These are phyloP conservation scores for Neotoxoptera formosana DNA, from an alignment of 1,140 invertebrate genomes.

Conservation along the genomic window DNA sequence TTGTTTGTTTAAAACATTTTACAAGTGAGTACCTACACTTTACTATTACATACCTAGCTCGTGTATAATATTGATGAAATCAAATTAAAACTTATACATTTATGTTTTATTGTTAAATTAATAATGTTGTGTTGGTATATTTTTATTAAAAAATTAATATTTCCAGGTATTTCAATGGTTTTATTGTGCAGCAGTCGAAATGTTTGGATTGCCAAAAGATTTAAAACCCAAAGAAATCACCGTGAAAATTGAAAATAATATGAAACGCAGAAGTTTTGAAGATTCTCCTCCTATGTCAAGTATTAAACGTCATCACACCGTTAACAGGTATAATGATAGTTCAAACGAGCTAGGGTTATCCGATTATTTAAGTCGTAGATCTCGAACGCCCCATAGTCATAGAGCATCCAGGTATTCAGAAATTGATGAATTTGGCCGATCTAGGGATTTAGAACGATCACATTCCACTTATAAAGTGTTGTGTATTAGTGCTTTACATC, in stretches of 20 bases:
- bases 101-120: neutral
- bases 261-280: conserved; percentile 83
- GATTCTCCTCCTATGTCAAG: conserved; percentile 78
- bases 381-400: conserved; percentile 70
- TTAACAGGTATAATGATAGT: conserved; percentile 83
- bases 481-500: conserved; percentile 90
- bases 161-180: conserved; percentile 38
- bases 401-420: conserved; percentile 72
- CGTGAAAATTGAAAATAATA: conserved; percentile 63
- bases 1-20: conserved; percentile 1
- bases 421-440: conserved; percentile 77
- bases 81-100: neutral
- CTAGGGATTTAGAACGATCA: conserved; percentile 69
- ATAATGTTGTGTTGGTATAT: neutral
- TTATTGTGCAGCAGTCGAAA: conserved; percentile 14
- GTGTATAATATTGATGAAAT: neutral
- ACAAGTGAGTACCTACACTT: neutral
- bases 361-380: conserved; percentile 74
- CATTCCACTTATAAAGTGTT: conserved; percentile 87
- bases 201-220: conserved; percentile 40
- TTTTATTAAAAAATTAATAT: neutral
- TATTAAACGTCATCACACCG: conserved; percentile 76
- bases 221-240: conserved; percentile 45
- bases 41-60: no score
- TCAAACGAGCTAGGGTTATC: conserved; percentile 84